These are phyloP conservation scores for Trichosurus vulpecula DNA, from an alignment of 2,797 vertebrate species.

Conservation along the genomic window DNA sequence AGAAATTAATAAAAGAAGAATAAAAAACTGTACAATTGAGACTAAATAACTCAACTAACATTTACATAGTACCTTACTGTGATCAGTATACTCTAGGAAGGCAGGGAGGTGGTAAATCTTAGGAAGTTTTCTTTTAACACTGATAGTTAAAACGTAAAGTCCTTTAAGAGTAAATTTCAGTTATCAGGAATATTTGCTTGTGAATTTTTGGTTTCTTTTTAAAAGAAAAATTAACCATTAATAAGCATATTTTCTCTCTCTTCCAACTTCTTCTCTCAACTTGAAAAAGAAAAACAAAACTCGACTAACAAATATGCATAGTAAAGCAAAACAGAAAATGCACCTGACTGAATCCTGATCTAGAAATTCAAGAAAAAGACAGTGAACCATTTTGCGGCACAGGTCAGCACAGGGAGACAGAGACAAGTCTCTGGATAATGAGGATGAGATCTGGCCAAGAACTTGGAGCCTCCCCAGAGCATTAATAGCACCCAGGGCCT, in stretches of 20 bases:
- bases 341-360: neutral
- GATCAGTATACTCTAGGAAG: too few species aligned
- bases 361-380: neutral
- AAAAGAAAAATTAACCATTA: neutral
- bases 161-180: neutral
- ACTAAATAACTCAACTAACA: neutral
- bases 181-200: neutral
- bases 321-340: neutral
- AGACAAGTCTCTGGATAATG: neutral
- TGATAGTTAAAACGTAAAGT: neutral
- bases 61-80: neutral
- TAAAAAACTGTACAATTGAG: neutral
- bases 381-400: neutral
- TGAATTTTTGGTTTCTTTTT: neutral
- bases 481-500: neutral
- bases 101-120: neutral
- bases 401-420: neutral
- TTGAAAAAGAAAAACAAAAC: neutral
- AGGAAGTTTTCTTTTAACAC: neutral
- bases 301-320: neutral
- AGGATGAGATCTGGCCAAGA: neutral
- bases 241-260: neutral
- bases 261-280: neutral
- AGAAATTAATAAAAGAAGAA: neutral
- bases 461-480: neutral